A percentile compares a stretch with the other conserved stretches of the same genome.
Evolutionary conservation across 2,888 invertebrate species (phyloP).

Genomic region (Dusona sp.): DNA sequence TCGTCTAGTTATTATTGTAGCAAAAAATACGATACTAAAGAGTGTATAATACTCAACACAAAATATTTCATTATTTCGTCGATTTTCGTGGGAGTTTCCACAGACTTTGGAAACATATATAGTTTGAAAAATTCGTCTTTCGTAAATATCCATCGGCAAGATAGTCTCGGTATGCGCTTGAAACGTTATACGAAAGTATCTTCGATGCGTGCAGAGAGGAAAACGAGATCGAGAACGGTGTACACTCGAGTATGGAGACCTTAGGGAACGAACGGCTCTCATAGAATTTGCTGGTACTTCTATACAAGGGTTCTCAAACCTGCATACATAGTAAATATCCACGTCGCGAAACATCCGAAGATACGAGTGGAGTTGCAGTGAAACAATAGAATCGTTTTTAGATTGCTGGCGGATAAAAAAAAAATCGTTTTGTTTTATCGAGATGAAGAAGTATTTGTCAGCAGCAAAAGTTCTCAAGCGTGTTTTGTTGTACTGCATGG

Average conservation of each 20-base stretch:
- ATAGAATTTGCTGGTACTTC: slow-evolving; percentile 42
- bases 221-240: slow-evolving; percentile 21
- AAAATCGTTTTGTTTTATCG: not conserved
- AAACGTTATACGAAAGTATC: slow-evolving; percentile 28
- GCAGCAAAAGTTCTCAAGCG: not conserved
- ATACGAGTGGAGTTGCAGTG: slow-evolving; percentile 14
- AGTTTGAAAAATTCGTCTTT: slow-evolving; percentile 43
- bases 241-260: slow-evolving; percentile 15
- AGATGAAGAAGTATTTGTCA: not conserved
- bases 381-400: slow-evolving; percentile 20
- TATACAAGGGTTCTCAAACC: slow-evolving; percentile 37
- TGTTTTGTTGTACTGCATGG: not conserved
- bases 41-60: not conserved
- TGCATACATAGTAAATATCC: slow-evolving; percentile 18
- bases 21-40: too few species aligned
- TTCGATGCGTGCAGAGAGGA: not conserved
- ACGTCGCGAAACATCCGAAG: slow-evolving; percentile 13
- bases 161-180: slow-evolving; percentile 11
- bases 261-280: slow-evolving; percentile 25
- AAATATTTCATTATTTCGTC: not conserved
- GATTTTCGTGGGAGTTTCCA: not conserved
- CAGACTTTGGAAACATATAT: not conserved
- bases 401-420: slow-evolving; percentile 21
- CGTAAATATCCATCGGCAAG: slow-evolving; percentile 30
- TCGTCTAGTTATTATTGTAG: too few species aligned